These are phyloP conservation scores for Bradypus variegatus DNA, from an alignment of 2,797 vertebrate species.

Conservation along the genomic window DNA sequence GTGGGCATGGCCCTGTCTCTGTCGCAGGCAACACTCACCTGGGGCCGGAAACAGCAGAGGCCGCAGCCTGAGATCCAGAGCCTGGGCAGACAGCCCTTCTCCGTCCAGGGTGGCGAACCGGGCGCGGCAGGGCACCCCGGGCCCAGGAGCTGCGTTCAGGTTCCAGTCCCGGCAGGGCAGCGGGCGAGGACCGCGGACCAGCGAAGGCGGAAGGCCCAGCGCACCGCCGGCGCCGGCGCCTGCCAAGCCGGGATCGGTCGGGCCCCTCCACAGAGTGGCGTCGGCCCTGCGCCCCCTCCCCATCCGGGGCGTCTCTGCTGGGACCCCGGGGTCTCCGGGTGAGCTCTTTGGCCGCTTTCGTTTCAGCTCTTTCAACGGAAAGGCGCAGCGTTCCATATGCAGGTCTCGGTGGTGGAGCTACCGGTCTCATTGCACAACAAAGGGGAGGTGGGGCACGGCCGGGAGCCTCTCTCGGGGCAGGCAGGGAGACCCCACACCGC, in stretches of 20 bases:
- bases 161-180: neutral
- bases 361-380: neutral
- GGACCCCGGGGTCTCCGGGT: accelerated
- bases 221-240: accelerated
- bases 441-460: neutral
- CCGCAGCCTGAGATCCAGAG: neutral
- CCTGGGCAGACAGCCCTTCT: neutral
- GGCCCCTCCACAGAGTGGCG: neutral
- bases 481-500: neutral
- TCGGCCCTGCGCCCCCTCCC: neutral
- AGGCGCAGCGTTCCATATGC: neutral
- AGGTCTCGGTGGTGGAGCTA: neutral
- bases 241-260: neutral
- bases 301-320: neutral
- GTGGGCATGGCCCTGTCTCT: accelerated
- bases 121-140: neutral
- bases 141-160: neutral
- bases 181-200: neutral
- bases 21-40: neutral
- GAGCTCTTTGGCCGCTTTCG: neutral
- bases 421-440: neutral
- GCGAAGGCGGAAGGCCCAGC: neutral
- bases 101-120: accelerated
- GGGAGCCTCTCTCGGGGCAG: neutral
- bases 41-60: neutral